These are phyloP conservation scores for Siniperca undulata DNA, from an alignment of 2,797 vertebrate species.

Conservation along the genomic window DNA sequence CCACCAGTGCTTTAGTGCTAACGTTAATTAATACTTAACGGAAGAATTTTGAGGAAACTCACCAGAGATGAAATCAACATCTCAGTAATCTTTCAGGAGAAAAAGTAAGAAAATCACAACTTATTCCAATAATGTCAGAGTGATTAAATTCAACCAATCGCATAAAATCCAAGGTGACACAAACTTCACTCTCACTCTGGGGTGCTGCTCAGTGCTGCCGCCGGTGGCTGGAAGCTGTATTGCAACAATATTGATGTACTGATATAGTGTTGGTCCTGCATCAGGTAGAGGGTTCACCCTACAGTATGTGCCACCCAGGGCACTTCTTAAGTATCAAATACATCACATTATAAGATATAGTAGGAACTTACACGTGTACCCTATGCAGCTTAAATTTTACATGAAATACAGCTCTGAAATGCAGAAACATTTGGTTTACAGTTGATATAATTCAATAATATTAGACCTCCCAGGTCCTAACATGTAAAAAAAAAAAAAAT, in stretches of 20 bases:
- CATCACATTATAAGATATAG: not conserved
- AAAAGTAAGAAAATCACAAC: not conserved
- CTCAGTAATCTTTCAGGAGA: accelerated
- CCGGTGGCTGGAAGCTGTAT: not conserved
- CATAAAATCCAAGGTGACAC: too few species aligned
- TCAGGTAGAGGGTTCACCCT: not conserved
- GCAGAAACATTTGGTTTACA: not conserved
- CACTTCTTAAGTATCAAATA: not conserved
- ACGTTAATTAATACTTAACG: not conserved
- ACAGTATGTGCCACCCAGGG: not conserved
- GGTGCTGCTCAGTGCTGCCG: slow-evolving; percentile 9
- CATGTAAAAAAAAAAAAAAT: not conserved
- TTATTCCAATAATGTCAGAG: not conserved
- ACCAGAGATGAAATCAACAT: not conserved
- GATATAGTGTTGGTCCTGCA: not conserved
- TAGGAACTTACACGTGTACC: not conserved
- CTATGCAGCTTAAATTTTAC: not conserved
- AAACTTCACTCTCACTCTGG: accelerated
- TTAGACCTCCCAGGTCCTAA: not conserved
- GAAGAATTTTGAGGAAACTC: not conserved
- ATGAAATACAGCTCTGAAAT: not conserved
- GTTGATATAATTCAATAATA: not conserved
- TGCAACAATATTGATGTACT: not conserved
- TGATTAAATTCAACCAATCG: not conserved
- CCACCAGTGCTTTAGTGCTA: not conserved